Base-by-base conservation (phyloP, 2,113 vertebrate genomes). In the Zosterops borbonicus region DNA sequence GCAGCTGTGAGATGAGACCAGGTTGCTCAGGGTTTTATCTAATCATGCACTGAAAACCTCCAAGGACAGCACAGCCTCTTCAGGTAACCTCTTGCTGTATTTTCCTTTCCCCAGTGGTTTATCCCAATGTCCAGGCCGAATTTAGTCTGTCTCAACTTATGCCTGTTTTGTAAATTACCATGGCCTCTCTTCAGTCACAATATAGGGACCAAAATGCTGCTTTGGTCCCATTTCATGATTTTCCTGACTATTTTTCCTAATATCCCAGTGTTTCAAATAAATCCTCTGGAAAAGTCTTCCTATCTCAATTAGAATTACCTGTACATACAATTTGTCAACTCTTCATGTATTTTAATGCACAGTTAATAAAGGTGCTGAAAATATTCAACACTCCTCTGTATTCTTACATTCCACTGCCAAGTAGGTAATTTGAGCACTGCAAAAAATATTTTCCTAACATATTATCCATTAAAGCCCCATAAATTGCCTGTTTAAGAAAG, bases 131-230 rank as follows among this genome's bases (percentile, higher is more conserved):
- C 39, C 28, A 70, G 5, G 29, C 19, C 56, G 55, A 84, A 56
- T 2, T 71, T 44, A 14, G 1, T 28, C 11, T 84, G 5, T 58
- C 70, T 53, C 60, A 62, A 0, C 0, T 81, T 44, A 52, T 9
- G 14, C 4, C 14, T 16, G 0, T 35, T 42, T 9, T 2, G 35
- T 42, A 35, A 31, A 9, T 33, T 44, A 41, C 2, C 5, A 6
- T 58, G 25, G 28, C 20, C 19, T 73, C 49, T 67, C 12, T n/a
- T 20, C 6, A 25, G 39, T 41, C 14, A 19, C 19, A 46, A 7
- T 22, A 44, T 6, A 11, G 6, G 19, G 15, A 87, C 5, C 11
- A 83, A 75, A 69, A 35, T 52, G 2, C 12, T 55, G 12, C 7
- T 70, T 75, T 53, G 35, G 15, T 83, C 18, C 23, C 29, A 19